Base-by-base conservation (phyloP, 64 coral and sea anemone species). In the Acropora yongei region DNA sequence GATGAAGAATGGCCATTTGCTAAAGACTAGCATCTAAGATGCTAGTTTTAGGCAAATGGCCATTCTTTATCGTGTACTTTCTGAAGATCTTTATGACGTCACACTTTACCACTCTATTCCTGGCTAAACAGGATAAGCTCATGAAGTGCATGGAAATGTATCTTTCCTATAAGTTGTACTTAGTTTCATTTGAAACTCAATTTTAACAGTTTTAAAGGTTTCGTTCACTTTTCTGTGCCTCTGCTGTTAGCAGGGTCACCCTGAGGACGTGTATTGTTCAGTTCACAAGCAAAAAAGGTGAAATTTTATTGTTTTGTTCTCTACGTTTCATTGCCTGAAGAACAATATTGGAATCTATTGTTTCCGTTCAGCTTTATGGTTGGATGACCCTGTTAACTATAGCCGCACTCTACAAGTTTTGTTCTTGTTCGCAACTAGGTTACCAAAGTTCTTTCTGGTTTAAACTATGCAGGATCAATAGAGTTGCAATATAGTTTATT, bases 261-360 rank as follows among this genome's bases (percentile, higher is more conserved):
- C 67, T 69, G 67, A 69, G 18, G 66, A 69, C 66, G 2, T 69
- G 66, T 69, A 69, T 69, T 69, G 66, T 69, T 69, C 66, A 13
- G 66, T 69, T 69, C 66, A 69, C 66, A 69, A 69, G 17, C 67
- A 17, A 69, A 69, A 55, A 55, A 2, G 51, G 6, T 55, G 51
- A 55, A 55, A 1, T 74, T 30, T 74, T 20, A 74, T 74, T 74
- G 71, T 74, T 40, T 74, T 74, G 40, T 74, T 74, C 71, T 74
- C n/a, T 74, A 74, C 71, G 41, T 73, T 73, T 41, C 71, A 73
- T 73, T 73, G 10, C 2, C 71, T 74, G 1, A 74, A 74, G 71
- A 74, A 74, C 5, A 74, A 74, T 74, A 30, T 74, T 74, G 71
- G 71, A 74, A 41, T 74, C 71, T 74, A 8, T 74, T 74, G 71